Conservation (phyloP, 2,113 vertebrate species). For the Eonycteris spelaea region DNA sequence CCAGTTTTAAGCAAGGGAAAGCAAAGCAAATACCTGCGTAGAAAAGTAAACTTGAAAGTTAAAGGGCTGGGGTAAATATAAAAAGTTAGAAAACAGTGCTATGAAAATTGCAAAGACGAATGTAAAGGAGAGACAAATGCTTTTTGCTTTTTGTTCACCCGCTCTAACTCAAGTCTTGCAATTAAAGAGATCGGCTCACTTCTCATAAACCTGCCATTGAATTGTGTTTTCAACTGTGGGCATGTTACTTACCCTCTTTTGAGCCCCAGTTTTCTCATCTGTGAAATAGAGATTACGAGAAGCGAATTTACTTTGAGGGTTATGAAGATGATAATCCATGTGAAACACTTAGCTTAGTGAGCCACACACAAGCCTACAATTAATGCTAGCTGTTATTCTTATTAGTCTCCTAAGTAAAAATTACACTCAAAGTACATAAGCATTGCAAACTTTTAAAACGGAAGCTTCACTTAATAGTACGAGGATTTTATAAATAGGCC, state of each 20-base stretch:
- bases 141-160: not conserved
- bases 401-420: not conserved
- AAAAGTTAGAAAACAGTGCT: not conserved
- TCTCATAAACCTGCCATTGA: not conserved
- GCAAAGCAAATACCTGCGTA: conserved; percentile 17
- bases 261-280: not conserved
- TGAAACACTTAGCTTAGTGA: not conserved
- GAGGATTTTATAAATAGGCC: not conserved
- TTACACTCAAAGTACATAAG: not conserved
- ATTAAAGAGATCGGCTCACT: not conserved
- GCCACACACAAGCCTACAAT: not conserved
- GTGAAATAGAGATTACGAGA: not conserved
- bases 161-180: not conserved
- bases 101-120: conserved; percentile 43
- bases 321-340: not conserved
- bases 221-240: not conserved
- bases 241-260: not conserved
- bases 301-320: not conserved
- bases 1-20: conserved; percentile 37
- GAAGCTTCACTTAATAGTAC: not conserved
- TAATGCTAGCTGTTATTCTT: not conserved
- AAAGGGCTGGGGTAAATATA: not conserved
- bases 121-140: not conserved
- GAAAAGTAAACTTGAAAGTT: conserved; percentile 43
- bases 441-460: not conserved